Base-by-base conservation (phyloP, 2,888 invertebrate genomes). In the Apamea anceps region DNA sequence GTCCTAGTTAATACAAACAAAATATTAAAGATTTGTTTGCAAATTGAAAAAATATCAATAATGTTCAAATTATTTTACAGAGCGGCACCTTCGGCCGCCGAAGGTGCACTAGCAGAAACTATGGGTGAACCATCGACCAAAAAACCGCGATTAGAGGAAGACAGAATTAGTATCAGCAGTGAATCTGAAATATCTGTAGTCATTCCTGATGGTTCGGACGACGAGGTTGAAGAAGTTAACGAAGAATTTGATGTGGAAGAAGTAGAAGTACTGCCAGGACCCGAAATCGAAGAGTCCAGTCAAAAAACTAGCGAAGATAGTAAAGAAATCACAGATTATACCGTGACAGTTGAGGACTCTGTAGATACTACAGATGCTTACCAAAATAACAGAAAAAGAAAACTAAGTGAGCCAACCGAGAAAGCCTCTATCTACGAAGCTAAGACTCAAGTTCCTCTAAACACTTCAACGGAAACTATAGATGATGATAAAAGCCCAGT, bases 91-190 rank as follows among this genome's bases (percentile, higher is more conserved):
- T 91, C 89, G 73, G 78, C 83, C 25, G 80, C 74, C 45, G 92
- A 92, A 42, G 91, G 91, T 5, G 78, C 87, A 62, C 32, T 63
- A 62, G 62, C 7, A 18, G n/a, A 42, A 66, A 42, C 13, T 13
- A 13, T 66, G 4, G 94, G 94, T 73, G 96, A 95, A 82, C 96
- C 96, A 0, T 76, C 86, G 1, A 90, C 68, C 25, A 96, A 96
- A 82, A 94, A 91, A 75, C 85, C 89, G 8, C 93, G 95, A 10
- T 54, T 94, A 37, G 91, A 90, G 48, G 89, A 90, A 28, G 91
- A 95, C 18, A 93, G 93, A 87, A 95, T 96, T 68, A 95, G 95
- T 77, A 84, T 96, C 21, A 96, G 95, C 82, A 96, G 96, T 72
- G 94, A 93, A 4, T 95, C 95, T 0, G 87, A 85, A 1, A 86